Conservation (phyloP, 1,140 invertebrate genomes). For the Drosophila melanogaster region Release_6_plus_ISO1_MT NT_033777.3:24463001-24463500, state of each 20-base stretch:
- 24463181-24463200: constrained; percentile 57
- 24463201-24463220: constrained; percentile 78
- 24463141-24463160: constrained; percentile 39
- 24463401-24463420: background rate
- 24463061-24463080: constrained; percentile 59
- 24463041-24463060: constrained; percentile 58
- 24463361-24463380: constrained; percentile 76
- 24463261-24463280: constrained; percentile 29
- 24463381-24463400: constrained; percentile 51
- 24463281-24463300: constrained; percentile 58
- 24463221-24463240: constrained; percentile 25
- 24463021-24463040: constrained; percentile 70
- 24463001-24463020: constrained; percentile 61
- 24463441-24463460: background rate
- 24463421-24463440: constrained; percentile 3
- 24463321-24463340: constrained; percentile 81
- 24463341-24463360: constrained; percentile 83
- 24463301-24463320: constrained; percentile 77
- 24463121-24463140: constrained; percentile 63
- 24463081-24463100: constrained; percentile 59
- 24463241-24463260: constrained; percentile 34
- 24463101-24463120: constrained; percentile 25
- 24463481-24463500: constrained; percentile 66
- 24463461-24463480: constrained; percentile 69
- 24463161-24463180: background rate